Evolutionary conservation across 2,888 invertebrate species (phyloP).

Genomic region (Plebejus anna): DNA sequence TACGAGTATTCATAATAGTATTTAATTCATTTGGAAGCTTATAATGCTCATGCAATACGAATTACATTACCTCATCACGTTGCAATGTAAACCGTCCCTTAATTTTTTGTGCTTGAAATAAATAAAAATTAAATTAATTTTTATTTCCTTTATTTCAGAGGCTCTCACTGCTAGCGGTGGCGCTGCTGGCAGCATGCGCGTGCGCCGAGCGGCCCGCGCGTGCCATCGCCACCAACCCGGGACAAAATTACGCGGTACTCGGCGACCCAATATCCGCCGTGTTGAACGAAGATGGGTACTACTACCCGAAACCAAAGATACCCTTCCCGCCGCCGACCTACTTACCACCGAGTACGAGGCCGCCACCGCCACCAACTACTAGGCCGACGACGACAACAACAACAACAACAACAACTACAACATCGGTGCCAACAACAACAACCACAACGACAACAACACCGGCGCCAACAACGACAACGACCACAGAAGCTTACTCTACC

Average conservation of each 20-base stretch:
- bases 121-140: not conserved
- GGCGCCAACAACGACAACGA: slow-evolving; percentile 23
- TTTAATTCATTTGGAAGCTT: no score
- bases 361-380: slow-evolving; percentile 37
- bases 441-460: slow-evolving; percentile 30
- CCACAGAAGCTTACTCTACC: slow-evolving; percentile 34
- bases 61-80: no score
- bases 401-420: slow-evolving; percentile 34
- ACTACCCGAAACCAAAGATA: slow-evolving; percentile 67
- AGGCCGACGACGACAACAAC: slow-evolving; percentile 40
- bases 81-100: not conserved
- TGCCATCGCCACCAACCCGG: slow-evolving; percentile 59
- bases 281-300: slow-evolving; percentile 70
- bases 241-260: slow-evolving; percentile 65
- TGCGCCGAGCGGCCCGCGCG: slow-evolving; percentile 53
- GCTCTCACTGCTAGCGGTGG: slow-evolving; percentile 73
- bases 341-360: slow-evolving; percentile 38
- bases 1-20: no score
- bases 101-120: no score
- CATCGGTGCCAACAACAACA: slow-evolving; percentile 30
- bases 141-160: slow-evolving; percentile 56
- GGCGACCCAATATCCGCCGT: slow-evolving; percentile 62
- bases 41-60: no score
- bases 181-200: slow-evolving; percentile 55
- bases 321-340: slow-evolving; percentile 61